These are phyloP conservation scores for Tenrec ecaudatus DNA, from an alignment of 2,113 vertebrate genomes.

Conservation along the genomic window DNA sequence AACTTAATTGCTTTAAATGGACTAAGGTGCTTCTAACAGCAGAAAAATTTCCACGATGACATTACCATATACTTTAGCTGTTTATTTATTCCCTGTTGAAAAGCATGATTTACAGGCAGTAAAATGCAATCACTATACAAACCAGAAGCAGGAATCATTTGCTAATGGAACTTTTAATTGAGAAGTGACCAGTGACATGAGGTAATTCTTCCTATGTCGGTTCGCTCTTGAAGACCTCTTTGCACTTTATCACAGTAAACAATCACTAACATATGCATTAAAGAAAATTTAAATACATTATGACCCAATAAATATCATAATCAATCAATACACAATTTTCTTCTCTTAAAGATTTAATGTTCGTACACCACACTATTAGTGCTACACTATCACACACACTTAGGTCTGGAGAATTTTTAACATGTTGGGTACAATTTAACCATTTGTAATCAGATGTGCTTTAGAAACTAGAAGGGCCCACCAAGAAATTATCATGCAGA, in stretches of 20 bases:
- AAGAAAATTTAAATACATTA: slow-evolving; percentile 97
- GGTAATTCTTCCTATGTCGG: slow-evolving; percentile 91
- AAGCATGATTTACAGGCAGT: slow-evolving; percentile 95
- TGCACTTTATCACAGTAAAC: slow-evolving; percentile 92
- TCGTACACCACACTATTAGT: slow-evolving; percentile 80
- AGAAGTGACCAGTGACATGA: slow-evolving; percentile 93
- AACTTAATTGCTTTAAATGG: slow-evolving; percentile 88
- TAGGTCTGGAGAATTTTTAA: slow-evolving; percentile 74
- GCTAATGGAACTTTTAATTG: slow-evolving; percentile 97
- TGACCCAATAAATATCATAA: slow-evolving; percentile 93
- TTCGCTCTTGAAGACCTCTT: slow-evolving; percentile 85
- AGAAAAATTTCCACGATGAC: slow-evolving; percentile 93
- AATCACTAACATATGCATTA: slow-evolving; percentile 95
- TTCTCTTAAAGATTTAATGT: slow-evolving; percentile 83
- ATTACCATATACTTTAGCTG: slow-evolving; percentile 94
- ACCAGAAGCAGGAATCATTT: slow-evolving; percentile 94
- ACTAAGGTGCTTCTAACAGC: slow-evolving; percentile 89
- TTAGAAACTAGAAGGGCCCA: slow-evolving; percentile 53
- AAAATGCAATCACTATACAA: slow-evolving; percentile 94
- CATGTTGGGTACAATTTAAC: slow-evolving; percentile 74
- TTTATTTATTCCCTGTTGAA: slow-evolving; percentile 96
- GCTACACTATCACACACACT: slow-evolving; percentile 62
- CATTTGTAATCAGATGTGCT: slow-evolving; percentile 82
- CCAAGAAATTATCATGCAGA: neutral
- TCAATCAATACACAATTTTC: slow-evolving; percentile 87